phyloP scores from a whole-genome alignment of 1,140 invertebrate species.

The Procambarus clarkii region DNA sequence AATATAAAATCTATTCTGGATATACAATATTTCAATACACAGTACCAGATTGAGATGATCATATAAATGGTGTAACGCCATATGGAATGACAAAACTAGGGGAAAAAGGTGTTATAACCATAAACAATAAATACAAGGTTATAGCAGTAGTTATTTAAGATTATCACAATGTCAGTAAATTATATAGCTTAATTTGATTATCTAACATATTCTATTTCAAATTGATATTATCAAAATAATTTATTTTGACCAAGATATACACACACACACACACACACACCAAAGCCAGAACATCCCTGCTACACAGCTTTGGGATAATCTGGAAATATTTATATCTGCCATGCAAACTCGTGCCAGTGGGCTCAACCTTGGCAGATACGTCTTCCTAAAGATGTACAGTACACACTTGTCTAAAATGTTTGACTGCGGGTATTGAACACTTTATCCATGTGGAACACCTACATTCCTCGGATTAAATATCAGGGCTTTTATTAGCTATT shows the following conservation, averaged over 20 bases:
- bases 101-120: not conserved
- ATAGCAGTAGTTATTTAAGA: not conserved
- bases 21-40: not conserved
- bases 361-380: not conserved
- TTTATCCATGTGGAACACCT: no score
- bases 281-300: not conserved
- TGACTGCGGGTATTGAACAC: no score
- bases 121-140: slow-evolving; percentile 20
- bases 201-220: not conserved
- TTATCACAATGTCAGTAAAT: slow-evolving; percentile 6
- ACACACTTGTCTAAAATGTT: not conserved
- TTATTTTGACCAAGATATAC: not conserved
- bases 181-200: not conserved
- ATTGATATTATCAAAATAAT: not conserved
- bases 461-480: no score
- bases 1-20: not conserved
- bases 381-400: not conserved
- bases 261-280: not conserved
- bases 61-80: not conserved
- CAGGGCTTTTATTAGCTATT: no score
- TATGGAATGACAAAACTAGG: slow-evolving; percentile 19
- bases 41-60: not conserved
- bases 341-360: not conserved
- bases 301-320: not conserved
- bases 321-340: not conserved